A percentile compares a stretch with the other conserved stretches of the same genome.
Evolutionary conservation across 2,113 vertebrate species (phyloP).

Genomic region (Serilophus lunatus): DNA sequence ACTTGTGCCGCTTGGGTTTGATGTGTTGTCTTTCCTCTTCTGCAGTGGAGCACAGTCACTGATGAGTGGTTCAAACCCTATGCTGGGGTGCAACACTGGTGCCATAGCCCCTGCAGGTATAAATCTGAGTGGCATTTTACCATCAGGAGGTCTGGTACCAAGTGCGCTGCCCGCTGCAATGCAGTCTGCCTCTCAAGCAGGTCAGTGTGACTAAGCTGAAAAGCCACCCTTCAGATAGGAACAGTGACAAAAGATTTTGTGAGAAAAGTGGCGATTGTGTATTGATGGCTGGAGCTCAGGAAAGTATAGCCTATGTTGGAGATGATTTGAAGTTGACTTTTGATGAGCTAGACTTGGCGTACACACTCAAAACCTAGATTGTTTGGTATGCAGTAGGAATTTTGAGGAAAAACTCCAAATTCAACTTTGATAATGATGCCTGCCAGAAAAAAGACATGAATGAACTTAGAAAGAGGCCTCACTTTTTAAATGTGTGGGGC

Average conservation of each 20-base stretch:
- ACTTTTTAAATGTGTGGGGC: neutral
- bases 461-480: neutral
- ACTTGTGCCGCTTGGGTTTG: slow-evolving; percentile 25
- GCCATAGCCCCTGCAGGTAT: slow-evolving; percentile 81
- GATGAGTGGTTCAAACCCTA: slow-evolving; percentile 90
- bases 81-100: slow-evolving; percentile 87
- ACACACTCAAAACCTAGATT: neutral
- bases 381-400: neutral
- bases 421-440: neutral
- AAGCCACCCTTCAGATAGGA: neutral
- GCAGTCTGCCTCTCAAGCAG: slow-evolving; percentile 88
- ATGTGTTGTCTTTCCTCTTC: slow-evolving; percentile 70
- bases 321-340: neutral
- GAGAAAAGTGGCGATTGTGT: neutral
- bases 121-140: slow-evolving; percentile 90
- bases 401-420: neutral
- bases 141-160: slow-evolving; percentile 86
- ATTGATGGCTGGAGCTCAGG: neutral
- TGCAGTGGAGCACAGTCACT: slow-evolving; percentile 90
- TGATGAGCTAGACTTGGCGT: neutral
- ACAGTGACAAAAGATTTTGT: neutral
- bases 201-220: slow-evolving; percentile 73
- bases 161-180: slow-evolving; percentile 80
- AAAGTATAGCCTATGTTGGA: neutral
- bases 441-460: neutral